phyloP scores from a whole-genome alignment of 2,113 vertebrate genomes.

The Brachypteracias leptosomus region DNA sequence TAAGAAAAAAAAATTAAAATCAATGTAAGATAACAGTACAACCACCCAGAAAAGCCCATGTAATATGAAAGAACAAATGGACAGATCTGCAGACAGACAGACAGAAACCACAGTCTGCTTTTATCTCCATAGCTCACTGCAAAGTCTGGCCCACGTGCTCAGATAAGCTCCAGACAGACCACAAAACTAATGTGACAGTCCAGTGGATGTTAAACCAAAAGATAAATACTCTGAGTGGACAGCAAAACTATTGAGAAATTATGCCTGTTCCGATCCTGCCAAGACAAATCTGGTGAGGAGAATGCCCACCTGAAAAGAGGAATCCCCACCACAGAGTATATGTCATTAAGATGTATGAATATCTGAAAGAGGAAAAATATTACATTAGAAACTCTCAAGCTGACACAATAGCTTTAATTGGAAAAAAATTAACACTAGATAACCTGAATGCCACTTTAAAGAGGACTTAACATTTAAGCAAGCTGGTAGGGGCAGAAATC shows the following conservation, averaged over 20 bases:
- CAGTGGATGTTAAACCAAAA: background rate
- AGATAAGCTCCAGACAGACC: background rate
- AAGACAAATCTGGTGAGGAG: background rate
- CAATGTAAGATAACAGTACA: background rate
- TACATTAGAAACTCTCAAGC: background rate
- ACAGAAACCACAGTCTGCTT: background rate
- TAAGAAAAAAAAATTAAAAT: background rate
- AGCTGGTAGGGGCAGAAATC: background rate
- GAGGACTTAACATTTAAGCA: background rate
- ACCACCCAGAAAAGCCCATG: background rate
- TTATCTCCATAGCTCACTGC: background rate
- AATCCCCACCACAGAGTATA: constrained; percentile 85
- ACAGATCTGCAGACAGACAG: background rate
- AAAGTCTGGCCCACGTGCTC: background rate
- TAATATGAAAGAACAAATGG: background rate
- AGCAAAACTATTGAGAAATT: background rate
- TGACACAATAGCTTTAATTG: background rate
- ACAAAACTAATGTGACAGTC: background rate
- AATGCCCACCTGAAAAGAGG: constrained; percentile 84
- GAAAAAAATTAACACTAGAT: background rate
- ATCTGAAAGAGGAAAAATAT: constrained; percentile 73
- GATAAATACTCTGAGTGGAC: background rate
- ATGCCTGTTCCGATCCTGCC: background rate
- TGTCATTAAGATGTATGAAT: constrained; percentile 85
- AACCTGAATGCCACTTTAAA: background rate